Evolutionary conservation across 2,113 vertebrate species (phyloP).

Genomic region (Steatornis caripensis): DNA sequence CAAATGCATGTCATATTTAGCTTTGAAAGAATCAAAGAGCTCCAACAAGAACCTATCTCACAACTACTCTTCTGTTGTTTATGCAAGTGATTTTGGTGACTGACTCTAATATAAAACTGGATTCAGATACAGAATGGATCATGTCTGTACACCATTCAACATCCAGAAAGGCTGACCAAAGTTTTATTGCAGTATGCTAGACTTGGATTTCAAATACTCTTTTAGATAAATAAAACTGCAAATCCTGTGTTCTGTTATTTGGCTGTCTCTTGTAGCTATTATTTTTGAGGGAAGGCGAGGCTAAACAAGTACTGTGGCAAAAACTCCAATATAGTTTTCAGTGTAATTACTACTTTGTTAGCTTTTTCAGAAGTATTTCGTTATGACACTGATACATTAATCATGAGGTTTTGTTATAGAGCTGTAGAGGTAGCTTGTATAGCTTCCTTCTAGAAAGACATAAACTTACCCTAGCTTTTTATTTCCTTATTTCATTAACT

Average conservation of each 20-base stretch:
- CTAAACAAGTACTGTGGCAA: background rate
- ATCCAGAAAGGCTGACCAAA: background rate
- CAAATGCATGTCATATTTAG: background rate
- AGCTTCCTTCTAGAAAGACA: background rate
- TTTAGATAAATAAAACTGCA: background rate
- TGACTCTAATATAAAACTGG: background rate
- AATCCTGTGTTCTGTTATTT: background rate
- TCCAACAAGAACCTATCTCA: background rate
- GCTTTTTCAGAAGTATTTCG: background rate
- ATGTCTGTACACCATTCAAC: fast-evolving
- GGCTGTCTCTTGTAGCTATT: background rate
- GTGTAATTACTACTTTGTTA: background rate
- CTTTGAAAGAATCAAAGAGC: background rate
- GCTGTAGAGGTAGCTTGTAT: background rate
- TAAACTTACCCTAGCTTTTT: background rate
- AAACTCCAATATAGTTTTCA: background rate
- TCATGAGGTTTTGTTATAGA: background rate
- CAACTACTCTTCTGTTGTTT: background rate
- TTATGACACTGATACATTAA: background rate
- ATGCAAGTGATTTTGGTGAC: background rate
- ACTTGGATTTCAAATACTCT: background rate
- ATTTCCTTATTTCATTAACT: background rate
- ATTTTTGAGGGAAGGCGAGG: background rate
- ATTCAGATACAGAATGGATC: background rate
- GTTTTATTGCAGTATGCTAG: background rate